Base-by-base conservation (phyloP, 2,888 invertebrate species). In the Erannis defoliaria region DNA sequence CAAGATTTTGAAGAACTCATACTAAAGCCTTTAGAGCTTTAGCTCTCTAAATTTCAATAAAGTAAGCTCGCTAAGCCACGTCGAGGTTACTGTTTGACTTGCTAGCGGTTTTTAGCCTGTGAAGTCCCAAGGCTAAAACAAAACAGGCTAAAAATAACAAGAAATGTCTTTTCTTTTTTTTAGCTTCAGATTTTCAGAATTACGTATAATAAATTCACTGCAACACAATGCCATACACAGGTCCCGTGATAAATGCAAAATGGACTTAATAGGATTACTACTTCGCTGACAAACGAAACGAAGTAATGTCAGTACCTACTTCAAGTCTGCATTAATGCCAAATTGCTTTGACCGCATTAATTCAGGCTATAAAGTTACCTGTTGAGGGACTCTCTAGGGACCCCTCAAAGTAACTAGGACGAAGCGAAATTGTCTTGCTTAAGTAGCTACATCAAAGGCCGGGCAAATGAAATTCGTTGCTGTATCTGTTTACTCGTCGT, bases 331-430 rank as follows among this genome's bases (percentile, higher is more conserved):
- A 77, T 81, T 78, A 78, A 79, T 70, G 67, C 75, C 73, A 68
- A 88, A 87, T 87, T 84, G 82, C 82, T 85, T 82, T 81, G 85
- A 87, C 85, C 86, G 84, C 84, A 81, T 89, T 88, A 85, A 86
- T 88, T 85, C 81, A 67, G 70, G 78, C 81, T 79, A 81, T 84
- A 85, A 87, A 88, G 85, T 86, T 88, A 90, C 88, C 89, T 90
- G 86, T 86, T 86, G 83, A 83, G 78, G 43, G 60, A 71, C 68
- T 76, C 84, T 73, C 82, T 57, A 46, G 81, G 72, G 86, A 78
- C 72, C 76, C 76, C 73, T 86, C 83, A 84, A 85, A 85, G 85
- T 81, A 78, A 86, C 80, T 77, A 75, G 81, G 77, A 77, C 76
- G 78, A 75, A 79, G 76, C 81, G 81, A 84, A 86, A 85, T 86